Evolutionary conservation across 23 tunicate species (phyloP).

Genomic region (Clavelina lepadiformis): DNA sequence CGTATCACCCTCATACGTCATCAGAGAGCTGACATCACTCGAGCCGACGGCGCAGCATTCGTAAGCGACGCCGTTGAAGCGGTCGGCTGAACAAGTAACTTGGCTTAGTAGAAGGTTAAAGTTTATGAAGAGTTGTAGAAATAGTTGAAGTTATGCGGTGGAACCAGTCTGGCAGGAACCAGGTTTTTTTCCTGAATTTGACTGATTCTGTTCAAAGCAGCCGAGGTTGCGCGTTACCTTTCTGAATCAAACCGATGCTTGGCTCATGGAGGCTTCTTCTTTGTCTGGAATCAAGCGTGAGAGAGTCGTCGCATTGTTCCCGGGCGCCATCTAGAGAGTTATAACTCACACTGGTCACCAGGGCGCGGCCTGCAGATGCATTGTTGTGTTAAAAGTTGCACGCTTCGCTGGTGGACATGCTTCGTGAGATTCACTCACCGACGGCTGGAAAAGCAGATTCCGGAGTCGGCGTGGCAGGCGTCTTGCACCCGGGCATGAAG

Average conservation of each 20-base stretch:
- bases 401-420: too few species aligned
- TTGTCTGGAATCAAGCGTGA: not conserved
- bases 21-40: constrained; percentile 19
- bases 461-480: constrained; percentile 13
- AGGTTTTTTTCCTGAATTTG: too few species aligned
- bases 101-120: too few species aligned
- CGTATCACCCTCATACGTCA: constrained; percentile 10
- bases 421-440: constrained; percentile 16
- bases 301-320: not conserved
- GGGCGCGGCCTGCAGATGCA: constrained; percentile 12
- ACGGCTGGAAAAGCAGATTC: constrained; percentile 31
- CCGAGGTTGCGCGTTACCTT: too few species aligned
- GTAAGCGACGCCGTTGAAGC: constrained; percentile 18
- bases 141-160: too few species aligned
- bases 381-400: too few species aligned
- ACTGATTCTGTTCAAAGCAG: too few species aligned
- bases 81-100: constrained; percentile 11
- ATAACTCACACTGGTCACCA: constrained; percentile 21
- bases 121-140: too few species aligned
- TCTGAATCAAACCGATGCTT: not conserved
- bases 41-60: constrained; percentile 60
- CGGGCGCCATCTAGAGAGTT: constrained; percentile 10
- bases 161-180: too few species aligned
- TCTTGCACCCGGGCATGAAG: constrained; percentile 16
- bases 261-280: not conserved